Percentiles rank a stretch among this genome's conserved stretches.
phyloP scores from a whole-genome alignment of 2,888 invertebrate genomes.

The Chamaedrilus cognettii region DNA sequence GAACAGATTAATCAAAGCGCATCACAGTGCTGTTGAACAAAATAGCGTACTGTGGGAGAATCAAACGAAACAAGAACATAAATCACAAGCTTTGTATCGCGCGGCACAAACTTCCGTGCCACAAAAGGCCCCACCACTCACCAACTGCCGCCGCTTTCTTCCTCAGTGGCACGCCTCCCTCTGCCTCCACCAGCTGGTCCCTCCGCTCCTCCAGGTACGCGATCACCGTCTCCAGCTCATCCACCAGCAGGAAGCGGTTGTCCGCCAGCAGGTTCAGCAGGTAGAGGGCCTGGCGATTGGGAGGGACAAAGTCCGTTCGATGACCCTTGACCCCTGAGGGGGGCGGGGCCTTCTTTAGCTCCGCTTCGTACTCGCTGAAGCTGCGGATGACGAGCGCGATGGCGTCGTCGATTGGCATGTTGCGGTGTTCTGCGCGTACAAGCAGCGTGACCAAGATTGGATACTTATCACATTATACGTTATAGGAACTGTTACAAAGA shows the following conservation, averaged over 20 bases:
- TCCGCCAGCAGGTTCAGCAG: slow-evolving; percentile 80
- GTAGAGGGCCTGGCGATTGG: slow-evolving; percentile 48
- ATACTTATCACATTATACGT: too few relatives aligned
- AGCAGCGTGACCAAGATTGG: too few relatives aligned
- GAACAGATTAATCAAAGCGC: too few relatives aligned
- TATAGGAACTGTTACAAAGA: too few relatives aligned
- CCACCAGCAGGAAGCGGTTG: slow-evolving; percentile 66
- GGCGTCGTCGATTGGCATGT: slow-evolving; percentile 94
- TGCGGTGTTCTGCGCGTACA: slow-evolving; percentile 86
- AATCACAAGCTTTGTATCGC: too few relatives aligned
- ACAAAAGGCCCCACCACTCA: too few relatives aligned
- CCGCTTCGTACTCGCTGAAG: slow-evolving; percentile 55
- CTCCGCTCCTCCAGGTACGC: slow-evolving; percentile 74
- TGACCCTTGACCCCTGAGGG: too few relatives aligned
- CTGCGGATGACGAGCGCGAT: slow-evolving; percentile 71
- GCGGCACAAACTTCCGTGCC: too few relatives aligned
- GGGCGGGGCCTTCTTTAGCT: slow-evolving; percentile 10
- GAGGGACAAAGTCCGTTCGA: slow-evolving; percentile 41
- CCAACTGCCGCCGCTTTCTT: too few relatives aligned
- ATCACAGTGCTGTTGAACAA: too few relatives aligned
- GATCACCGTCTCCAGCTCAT: slow-evolving; percentile 54
- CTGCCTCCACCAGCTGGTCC: slow-evolving; percentile 19
- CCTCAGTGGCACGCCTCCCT: background rate
- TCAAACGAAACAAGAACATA: too few relatives aligned
- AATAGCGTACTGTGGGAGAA: too few relatives aligned